Conservation (phyloP, 2,888 invertebrate genomes). For the Drosophila subsilvestris region DNA sequence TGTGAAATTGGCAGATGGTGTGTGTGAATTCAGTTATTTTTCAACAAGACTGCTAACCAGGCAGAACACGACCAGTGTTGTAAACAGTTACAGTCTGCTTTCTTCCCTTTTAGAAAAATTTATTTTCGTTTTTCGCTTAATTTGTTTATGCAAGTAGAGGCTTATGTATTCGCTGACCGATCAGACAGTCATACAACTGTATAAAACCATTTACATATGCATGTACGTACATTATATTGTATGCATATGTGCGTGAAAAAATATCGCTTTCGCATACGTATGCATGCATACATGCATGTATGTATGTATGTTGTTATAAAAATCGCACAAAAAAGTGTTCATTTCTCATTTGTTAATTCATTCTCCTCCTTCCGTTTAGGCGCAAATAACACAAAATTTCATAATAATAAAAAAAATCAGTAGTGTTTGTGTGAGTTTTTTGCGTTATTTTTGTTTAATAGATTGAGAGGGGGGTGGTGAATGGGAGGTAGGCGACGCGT, state of each 20-base stretch:
- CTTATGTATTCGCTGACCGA: constrained; percentile 38
- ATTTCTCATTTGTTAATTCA: constrained; percentile 1
- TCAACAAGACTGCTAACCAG: constrained; percentile 6
- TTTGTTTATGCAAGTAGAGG: constrained; percentile 35
- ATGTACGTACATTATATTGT: constrained; percentile 18
- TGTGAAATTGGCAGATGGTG: background rate
- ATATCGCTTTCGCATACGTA: constrained; percentile 16
- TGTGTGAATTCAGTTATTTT: background rate
- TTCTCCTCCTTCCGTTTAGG: background rate
- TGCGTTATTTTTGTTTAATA: constrained; percentile 21
- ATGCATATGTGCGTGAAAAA: background rate
- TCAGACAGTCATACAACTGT: constrained; percentile 1
- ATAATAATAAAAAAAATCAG: constrained; percentile 21
- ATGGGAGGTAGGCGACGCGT: constrained; percentile 40
- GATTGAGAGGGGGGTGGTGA: constrained; percentile 36
- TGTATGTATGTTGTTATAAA: constrained; percentile 19
- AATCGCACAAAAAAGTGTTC: constrained; percentile 4
- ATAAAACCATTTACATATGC: background rate
- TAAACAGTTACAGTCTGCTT: constrained; percentile 42
- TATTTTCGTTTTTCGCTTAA: background rate
- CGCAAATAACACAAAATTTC: constrained; percentile 23
- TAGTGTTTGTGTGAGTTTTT: constrained; percentile 19
- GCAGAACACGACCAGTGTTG: constrained; percentile 50
- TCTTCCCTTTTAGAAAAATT: constrained; percentile 17
- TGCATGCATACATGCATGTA: constrained; percentile 9